Evolutionary conservation across 2,797 vertebrate genomes (phyloP).

Genomic region (Gallinago solitaria): DNA sequence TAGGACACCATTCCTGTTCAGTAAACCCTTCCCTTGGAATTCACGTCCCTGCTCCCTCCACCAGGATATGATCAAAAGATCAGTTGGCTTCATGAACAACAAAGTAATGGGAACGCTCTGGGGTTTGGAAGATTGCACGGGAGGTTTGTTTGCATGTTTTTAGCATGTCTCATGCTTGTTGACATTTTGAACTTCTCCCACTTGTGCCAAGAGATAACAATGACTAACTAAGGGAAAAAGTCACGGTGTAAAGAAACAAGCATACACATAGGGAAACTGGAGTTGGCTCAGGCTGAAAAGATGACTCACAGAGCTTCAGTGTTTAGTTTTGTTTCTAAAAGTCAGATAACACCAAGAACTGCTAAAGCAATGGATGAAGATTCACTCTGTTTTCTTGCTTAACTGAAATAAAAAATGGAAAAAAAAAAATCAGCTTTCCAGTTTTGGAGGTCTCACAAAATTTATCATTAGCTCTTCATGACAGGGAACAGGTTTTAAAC

Average conservation of each 20-base stretch:
- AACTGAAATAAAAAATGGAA: background rate
- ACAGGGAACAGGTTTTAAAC: background rate
- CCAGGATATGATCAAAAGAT: background rate
- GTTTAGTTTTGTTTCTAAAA: conserved; percentile 42
- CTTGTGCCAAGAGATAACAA: conserved; percentile 61
- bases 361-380: conserved; percentile 1
- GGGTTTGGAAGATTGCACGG: background rate
- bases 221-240: conserved; percentile 52
- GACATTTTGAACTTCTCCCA: background rate
- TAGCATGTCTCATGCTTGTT: conserved; percentile 26
- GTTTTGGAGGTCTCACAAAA: background rate
- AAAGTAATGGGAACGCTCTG: background rate
- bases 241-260: conserved; percentile 8
- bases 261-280: background rate
- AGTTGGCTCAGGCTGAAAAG: conserved; percentile 40
- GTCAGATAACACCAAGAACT: conserved; percentile 28
- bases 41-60: background rate
- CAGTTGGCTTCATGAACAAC: background rate
- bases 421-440: background rate
- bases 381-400: background rate
- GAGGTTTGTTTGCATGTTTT: conserved; percentile 52
- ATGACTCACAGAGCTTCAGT: conserved; percentile 35
- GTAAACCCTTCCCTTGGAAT: background rate
- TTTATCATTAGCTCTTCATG: background rate
- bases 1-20: background rate